Evolutionary conservation across 2,113 vertebrate species (phyloP).

Genomic region (Abramis brama): DNA sequence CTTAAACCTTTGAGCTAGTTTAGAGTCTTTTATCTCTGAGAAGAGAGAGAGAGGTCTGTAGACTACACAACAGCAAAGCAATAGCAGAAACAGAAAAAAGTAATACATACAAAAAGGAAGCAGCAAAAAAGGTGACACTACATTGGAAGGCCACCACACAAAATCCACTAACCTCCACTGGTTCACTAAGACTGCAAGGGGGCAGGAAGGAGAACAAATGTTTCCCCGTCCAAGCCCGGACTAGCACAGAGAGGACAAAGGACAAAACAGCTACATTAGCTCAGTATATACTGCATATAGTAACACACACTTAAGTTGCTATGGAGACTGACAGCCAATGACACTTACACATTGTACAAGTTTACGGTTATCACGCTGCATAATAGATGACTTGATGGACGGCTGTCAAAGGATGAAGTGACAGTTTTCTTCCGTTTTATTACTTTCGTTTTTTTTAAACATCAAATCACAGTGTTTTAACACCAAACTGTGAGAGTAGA

Average conservation of each 20-base stretch:
- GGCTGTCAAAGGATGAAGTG: constrained; percentile 91
- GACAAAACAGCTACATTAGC: constrained; percentile 99
- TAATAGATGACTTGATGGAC: constrained; percentile 93
- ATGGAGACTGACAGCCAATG: constrained; percentile 98
- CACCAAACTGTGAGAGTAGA: constrained; percentile 85
- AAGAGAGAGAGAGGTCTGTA: constrained; percentile 83
- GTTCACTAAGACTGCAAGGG: constrained; percentile 98
- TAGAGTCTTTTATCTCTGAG: constrained; percentile 99
- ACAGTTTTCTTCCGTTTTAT: constrained; percentile 85
- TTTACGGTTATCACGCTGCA: constrained; percentile 94
- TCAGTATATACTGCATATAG: constrained; percentile 99
- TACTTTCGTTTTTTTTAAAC: constrained; percentile 69
- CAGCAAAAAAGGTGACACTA: constrained; percentile 92
- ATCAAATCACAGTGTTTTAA: constrained; percentile 87
- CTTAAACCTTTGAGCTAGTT: constrained; percentile 98
- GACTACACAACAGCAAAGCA: constrained; percentile 99
- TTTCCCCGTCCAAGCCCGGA: constrained; percentile 78
- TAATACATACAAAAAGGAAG: constrained; percentile 88
- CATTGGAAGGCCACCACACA: constrained; percentile 97
- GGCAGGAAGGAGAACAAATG: constrained; percentile 69
- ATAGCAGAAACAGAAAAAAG: constrained; percentile 85
- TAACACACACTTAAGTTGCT: constrained; percentile 99
- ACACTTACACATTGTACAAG: constrained; percentile 97
- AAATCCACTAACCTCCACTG: constrained; percentile 99
- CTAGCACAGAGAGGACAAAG: constrained; percentile 99